These are phyloP conservation scores for Hafferia zeledoni DNA, from an alignment of 2,797 vertebrate genomes.

Conservation along the genomic window DNA sequence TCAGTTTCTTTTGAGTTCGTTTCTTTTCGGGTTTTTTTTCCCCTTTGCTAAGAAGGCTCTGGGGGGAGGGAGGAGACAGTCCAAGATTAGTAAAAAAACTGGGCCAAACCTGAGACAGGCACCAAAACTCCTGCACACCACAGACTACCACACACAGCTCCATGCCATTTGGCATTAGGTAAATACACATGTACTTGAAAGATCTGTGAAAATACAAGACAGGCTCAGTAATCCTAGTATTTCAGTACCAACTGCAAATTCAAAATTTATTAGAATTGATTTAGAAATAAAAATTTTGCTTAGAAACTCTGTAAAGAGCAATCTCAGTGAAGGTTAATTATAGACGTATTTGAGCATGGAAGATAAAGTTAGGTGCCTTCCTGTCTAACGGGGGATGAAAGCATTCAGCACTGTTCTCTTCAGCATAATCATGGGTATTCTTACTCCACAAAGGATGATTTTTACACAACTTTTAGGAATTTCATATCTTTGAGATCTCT, in stretches of 20 bases:
- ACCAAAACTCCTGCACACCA: neutral
- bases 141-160: neutral
- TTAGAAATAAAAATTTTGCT: neutral
- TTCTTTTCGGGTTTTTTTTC: no score
- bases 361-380: neutral
- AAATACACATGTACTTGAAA: neutral
- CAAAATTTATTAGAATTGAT: neutral
- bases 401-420: neutral
- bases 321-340: neutral
- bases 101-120: no score
- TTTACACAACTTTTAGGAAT: neutral
- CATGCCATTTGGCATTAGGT: rapidly evolving
- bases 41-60: no score
- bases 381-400: neutral
- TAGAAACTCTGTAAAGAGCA: neutral
- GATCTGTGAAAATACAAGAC: neutral
- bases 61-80: no score
- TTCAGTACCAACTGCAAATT: neutral
- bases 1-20: no score
- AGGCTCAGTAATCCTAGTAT: neutral
- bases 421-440: neutral
- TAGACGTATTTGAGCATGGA: neutral
- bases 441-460: neutral
- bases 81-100: no score
- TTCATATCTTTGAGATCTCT: neutral